These are phyloP conservation scores for Fistularia tabacaria DNA, from an alignment of 2,797 vertebrate genomes.

Conservation along the genomic window DNA sequence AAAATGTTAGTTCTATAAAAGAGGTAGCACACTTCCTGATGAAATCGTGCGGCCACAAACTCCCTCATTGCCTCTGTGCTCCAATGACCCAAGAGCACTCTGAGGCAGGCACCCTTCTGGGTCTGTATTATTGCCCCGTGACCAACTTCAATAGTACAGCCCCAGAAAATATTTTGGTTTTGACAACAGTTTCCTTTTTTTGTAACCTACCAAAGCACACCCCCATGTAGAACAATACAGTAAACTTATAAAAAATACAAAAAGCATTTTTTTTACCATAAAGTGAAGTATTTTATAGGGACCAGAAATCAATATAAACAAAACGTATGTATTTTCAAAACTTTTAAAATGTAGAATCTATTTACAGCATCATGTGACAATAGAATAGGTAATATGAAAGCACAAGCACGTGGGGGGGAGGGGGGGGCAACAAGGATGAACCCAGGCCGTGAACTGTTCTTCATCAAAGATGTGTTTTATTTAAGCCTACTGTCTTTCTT, in stretches of 20 bases:
- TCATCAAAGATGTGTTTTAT: slow-evolving; percentile 49
- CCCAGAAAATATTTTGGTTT: slow-evolving; percentile 43
- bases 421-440: slow-evolving; percentile 28
- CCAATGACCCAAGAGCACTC: background rate
- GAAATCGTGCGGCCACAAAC: slow-evolving; percentile 3
- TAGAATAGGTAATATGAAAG: slow-evolving; percentile 57
- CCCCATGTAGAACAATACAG: slow-evolving; percentile 61
- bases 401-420: slow-evolving; percentile 35
- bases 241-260: slow-evolving; percentile 63
- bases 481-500: slow-evolving; percentile 38
- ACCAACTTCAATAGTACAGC: slow-evolving; percentile 29
- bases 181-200: slow-evolving; percentile 11
- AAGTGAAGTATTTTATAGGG: slow-evolving; percentile 42
- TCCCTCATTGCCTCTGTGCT: slow-evolving; percentile 21
- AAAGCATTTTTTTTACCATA: slow-evolving; percentile 46
- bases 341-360: slow-evolving; percentile 69
- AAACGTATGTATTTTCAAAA: slow-evolving; percentile 40
- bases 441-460: slow-evolving; percentile 46
- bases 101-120: background rate
- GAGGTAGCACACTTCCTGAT: slow-evolving; percentile 49
- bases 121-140: slow-evolving; percentile 6
- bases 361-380: slow-evolving; percentile 69
- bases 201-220: slow-evolving; percentile 51
- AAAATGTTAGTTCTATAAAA: slow-evolving; percentile 34
- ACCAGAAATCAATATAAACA: slow-evolving; percentile 75